phyloP scores from a whole-genome alignment of 2,797 vertebrate genomes.

The Semaprochilodus insignis region DNA sequence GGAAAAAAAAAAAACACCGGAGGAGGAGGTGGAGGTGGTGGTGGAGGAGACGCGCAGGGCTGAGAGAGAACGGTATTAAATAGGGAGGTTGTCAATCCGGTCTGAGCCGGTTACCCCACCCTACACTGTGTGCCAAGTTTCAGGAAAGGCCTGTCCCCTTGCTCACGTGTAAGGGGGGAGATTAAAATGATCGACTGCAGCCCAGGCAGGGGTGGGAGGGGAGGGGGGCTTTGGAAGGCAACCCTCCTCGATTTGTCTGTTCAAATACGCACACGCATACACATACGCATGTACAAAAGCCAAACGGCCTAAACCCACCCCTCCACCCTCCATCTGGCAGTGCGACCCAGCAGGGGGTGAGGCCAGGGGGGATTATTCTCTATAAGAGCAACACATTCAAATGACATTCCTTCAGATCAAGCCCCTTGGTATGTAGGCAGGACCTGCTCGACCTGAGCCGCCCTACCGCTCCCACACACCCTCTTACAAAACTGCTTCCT shows the following conservation, averaged over 20 bases:
- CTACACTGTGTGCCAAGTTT: slow-evolving; percentile 86
- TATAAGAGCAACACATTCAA: slow-evolving; percentile 69
- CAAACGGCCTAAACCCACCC: slow-evolving; percentile 51
- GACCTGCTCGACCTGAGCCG: slow-evolving; percentile 76
- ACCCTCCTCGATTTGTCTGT: slow-evolving; percentile 74
- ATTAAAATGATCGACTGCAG: slow-evolving; percentile 85
- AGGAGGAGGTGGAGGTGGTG: slow-evolving; percentile 62
- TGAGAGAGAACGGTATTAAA: slow-evolving; percentile 82
- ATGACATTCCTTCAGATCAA: slow-evolving; percentile 76
- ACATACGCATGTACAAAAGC: slow-evolving; percentile 39
- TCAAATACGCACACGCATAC: slow-evolving; percentile 51
- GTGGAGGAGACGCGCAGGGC: slow-evolving; percentile 77
- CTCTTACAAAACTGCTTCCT: slow-evolving; percentile 49
- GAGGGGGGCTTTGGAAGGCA: slow-evolving; percentile 72
- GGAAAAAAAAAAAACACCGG: slow-evolving; percentile 71
- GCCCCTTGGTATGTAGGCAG: slow-evolving; percentile 66
- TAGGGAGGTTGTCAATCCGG: slow-evolving; percentile 89
- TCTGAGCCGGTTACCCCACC: slow-evolving; percentile 90
- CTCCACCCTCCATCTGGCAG: slow-evolving; percentile 75
- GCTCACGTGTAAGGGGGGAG: slow-evolving; percentile 79
- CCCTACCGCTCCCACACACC: slow-evolving; percentile 29
- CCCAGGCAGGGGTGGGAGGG: slow-evolving; percentile 63
- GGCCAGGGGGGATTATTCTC: slow-evolving; percentile 65
- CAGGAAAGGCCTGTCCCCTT: slow-evolving; percentile 83
- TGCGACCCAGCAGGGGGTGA: slow-evolving; percentile 74